Conservation (phyloP, 2,888 invertebrate species). For the Chaetogeoica ovagalla region DNA sequence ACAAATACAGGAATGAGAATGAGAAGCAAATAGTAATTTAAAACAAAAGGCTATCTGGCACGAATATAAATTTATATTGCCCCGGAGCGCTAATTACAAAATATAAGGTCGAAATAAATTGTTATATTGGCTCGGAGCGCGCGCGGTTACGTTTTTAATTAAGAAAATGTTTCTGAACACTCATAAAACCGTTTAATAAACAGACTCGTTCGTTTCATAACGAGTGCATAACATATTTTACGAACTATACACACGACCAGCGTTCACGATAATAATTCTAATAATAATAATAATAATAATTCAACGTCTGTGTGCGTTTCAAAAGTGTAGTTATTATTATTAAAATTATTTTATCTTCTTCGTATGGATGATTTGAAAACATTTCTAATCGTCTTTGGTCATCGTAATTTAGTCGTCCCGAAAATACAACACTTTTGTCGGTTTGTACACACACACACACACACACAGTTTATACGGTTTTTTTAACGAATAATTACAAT, state of each 20-base stretch:
- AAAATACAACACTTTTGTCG: too few species aligned
- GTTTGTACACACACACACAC: too few species aligned
- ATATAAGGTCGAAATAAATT: constrained; percentile 46
- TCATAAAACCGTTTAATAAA: constrained; percentile 45
- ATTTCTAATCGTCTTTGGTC: too few species aligned
- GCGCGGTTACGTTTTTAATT: constrained; percentile 51
- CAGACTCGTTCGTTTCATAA: constrained; percentile 14
- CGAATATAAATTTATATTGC: constrained; percentile 42
- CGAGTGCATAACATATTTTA: background rate
- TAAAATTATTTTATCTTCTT: background rate
- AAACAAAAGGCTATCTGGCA: constrained; percentile 42
- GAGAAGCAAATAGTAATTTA: constrained; percentile 40
- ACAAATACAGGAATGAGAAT: constrained; percentile 40
- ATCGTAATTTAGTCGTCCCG: too few species aligned
- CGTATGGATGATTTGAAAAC: too few species aligned
- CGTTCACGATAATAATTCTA: too few species aligned
- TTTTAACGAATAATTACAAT: too few species aligned
- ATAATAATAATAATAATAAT: background rate
- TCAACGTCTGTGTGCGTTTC: background rate
- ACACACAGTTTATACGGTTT: too few species aligned
- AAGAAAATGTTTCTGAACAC: constrained; percentile 36
- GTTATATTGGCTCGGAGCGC: constrained; percentile 45
- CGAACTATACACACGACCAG: background rate
- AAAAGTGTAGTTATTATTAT: background rate
- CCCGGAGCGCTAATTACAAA: constrained; percentile 45